Conservation (phyloP, 92 coral and sea anemone species). For the Micromussa lordhowensis region DNA sequence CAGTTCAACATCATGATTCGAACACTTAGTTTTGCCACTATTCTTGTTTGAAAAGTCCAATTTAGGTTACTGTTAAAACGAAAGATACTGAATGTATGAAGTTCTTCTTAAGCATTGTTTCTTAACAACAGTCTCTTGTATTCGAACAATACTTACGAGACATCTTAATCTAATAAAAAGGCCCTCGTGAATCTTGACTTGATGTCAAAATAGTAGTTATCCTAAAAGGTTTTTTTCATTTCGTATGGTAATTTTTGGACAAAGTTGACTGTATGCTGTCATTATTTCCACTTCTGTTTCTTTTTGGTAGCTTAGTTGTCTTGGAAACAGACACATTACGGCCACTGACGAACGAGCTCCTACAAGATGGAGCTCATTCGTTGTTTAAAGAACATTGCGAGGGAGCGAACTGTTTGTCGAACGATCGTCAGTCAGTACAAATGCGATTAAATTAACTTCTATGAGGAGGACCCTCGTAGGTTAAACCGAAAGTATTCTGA, state of each 20-base stretch:
- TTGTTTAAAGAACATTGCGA: not conserved
- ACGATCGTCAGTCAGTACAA: no score
- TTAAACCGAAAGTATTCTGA: no score
- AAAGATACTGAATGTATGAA: no score
- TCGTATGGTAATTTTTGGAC: not conserved
- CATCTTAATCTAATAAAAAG: no score
- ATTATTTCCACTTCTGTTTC: not conserved
- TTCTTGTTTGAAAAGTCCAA: not conserved
- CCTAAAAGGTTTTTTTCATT: not conserved
- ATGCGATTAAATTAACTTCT: no score
- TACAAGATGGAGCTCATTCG: not conserved
- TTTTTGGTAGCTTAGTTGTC: not conserved
- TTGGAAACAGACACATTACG: not conserved
- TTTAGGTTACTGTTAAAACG: not conserved
- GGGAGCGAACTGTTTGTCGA: no score
- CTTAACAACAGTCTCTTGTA: no score
- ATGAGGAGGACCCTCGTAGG: no score
- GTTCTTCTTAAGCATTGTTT: no score
- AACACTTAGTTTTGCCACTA: not conserved
- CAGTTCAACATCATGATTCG: not conserved
- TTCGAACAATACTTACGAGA: no score
- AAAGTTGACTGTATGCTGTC: not conserved
- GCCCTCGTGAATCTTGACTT: not conserved
- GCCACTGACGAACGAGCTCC: not conserved
- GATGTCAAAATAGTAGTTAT: no score